Base-by-base conservation (phyloP, 37 sponge, comb jelly and placozoan species). In the Eunapius fragilis region DNA sequence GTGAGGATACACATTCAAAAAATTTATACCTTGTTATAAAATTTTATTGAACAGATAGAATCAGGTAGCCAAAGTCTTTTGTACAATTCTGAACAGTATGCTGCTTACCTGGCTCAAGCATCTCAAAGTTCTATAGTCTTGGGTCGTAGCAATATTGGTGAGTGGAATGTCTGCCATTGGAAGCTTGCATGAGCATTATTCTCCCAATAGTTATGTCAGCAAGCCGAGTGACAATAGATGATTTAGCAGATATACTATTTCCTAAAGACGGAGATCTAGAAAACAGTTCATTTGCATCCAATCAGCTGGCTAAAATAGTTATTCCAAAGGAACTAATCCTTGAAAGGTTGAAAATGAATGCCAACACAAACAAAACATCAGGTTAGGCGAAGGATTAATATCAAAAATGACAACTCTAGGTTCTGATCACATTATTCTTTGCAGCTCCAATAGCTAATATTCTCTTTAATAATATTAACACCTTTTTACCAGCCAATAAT, bases 51-150 rank as follows among this genome's bases (percentile, higher is more conserved):
- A 68, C 30, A 82, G 82, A 14, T 76, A 36, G 77, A 36, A 25
- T 72, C 76, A 23, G 88, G 83, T 2, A 82, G 77, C 37, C 88
- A 82, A 45, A 71, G 41, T 3, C 71, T 82, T 33, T 58, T 88
- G n/a, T 76, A 88, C 47, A 82, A 88, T 82, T 37, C 77, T 41
- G 88, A 88, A 67, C 38, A 83, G 35, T 82, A 76, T 70, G 76
- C 76, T 28, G 68, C 67, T 70, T 82, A 83, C 50, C 78, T 76
- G 25, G 77, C 88, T 17, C 58, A 58, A 19, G 58, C 58, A 17
- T 58, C 58, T 58, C 0, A 17, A 58, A 58, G 22, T 17, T 19
- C 58, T 17, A 17, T 58, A 17, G 58, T 17, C 6, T 17, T 58
- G 6, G 58, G 58, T 17, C 58, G 58, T 10, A 11, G 17, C 7